Evolutionary conservation across 35 echinoderm and acorn worm genomes (phyloP).

Genomic region (Ptychodera flava): DNA sequence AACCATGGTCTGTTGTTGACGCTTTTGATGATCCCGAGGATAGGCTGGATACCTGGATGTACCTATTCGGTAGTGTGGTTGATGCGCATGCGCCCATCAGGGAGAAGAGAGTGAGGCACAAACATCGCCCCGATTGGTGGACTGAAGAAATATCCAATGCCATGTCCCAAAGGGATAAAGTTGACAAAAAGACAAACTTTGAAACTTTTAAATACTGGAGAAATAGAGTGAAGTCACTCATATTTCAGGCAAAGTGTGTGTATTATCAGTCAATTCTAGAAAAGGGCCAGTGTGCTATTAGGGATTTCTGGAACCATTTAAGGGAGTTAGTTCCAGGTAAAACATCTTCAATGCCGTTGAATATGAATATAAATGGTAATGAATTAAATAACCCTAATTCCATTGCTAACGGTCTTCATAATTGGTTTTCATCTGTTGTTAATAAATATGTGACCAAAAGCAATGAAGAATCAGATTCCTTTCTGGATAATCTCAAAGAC

Average conservation of each 20-base stretch:
- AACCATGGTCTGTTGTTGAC: not conserved
- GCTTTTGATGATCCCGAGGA: not conserved
- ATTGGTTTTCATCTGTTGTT: slow-evolving; percentile 15
- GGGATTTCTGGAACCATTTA: slow-evolving; percentile 3
- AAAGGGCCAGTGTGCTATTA: slow-evolving; percentile 1
- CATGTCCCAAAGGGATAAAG: not conserved
- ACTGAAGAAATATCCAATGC: not conserved
- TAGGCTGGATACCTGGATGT: not conserved
- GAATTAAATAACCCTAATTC: slow-evolving; percentile 5
- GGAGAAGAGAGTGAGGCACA: not conserved
- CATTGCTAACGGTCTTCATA: slow-evolving; percentile 15
- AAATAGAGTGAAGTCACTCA: slow-evolving; percentile 21
- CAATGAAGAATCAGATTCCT: not conserved
- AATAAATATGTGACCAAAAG: slow-evolving; percentile 7
- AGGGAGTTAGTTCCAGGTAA: slow-evolving; percentile 8
- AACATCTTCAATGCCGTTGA: not conserved
- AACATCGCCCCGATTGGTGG: not conserved
- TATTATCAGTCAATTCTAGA: slow-evolving; percentile 3
- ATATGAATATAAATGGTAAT: not conserved
- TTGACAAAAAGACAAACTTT: not conserved
- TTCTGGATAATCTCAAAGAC: not conserved
- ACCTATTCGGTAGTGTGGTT: not conserved
- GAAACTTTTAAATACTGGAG: slow-evolving; percentile 26
- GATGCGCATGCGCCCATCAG: slow-evolving; percentile 13
- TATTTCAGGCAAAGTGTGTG: not conserved